phyloP scores from a whole-genome alignment of 2,888 invertebrate genomes.

The Carabus problematicus region DNA sequence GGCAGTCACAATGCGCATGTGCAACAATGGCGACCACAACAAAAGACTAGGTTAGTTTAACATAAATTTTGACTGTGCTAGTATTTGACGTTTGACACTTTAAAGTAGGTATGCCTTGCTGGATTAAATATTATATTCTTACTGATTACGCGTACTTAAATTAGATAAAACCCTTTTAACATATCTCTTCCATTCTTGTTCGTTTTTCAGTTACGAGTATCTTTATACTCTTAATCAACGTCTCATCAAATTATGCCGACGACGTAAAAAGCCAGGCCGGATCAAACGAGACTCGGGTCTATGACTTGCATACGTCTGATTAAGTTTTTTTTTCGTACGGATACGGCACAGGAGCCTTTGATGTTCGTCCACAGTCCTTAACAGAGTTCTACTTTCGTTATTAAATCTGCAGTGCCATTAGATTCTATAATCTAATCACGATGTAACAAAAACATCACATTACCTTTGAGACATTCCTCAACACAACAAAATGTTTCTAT shows the following conservation, averaged over 20 bases:
- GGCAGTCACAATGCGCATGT: conserved; percentile 14
- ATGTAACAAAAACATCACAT: conserved; percentile 27
- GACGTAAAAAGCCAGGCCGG: conserved; percentile 10
- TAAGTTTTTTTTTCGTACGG: conserved; percentile 24
- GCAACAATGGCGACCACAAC: not conserved
- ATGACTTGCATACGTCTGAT: conserved; percentile 38
- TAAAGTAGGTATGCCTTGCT: too few species aligned
- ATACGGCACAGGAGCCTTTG: conserved; percentile 19
- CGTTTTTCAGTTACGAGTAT: not conserved
- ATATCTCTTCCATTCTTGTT: not conserved
- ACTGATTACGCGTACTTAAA: too few species aligned
- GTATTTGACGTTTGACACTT: too few species aligned
- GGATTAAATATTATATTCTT: too few species aligned
- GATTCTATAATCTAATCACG: conserved; percentile 35
- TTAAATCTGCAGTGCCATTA: conserved; percentile 38
- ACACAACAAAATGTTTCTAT: too few species aligned
- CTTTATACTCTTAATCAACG: not conserved
- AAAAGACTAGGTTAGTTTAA: conserved; percentile 27
- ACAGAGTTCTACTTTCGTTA: conserved; percentile 40
- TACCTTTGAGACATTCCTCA: not conserved
- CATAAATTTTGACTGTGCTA: conserved; percentile 24
- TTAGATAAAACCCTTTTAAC: conserved; percentile 4
- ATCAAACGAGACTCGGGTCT: conserved; percentile 24
- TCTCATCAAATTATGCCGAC: conserved; percentile 3
- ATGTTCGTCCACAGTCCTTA: conserved; percentile 29